Base-by-base conservation (phyloP, 1,140 invertebrate genomes). In the Limonius californicus region DNA sequence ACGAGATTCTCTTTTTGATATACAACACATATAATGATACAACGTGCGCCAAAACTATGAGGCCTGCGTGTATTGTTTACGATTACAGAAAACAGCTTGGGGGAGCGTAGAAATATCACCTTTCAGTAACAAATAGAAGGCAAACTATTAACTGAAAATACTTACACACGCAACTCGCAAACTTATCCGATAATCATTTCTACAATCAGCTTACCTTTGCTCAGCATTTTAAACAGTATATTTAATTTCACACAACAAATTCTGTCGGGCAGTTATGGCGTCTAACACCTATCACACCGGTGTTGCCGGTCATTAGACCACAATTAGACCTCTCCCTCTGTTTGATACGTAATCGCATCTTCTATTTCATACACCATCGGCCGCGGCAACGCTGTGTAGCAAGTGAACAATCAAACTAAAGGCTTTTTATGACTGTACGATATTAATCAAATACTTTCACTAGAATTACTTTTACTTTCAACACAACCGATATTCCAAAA, bases 211-310 rank as follows among this genome's bases (percentile, higher is more conserved):
- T 65, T 45, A 62, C 64, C 60, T 62, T 43, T 59, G 61, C 15
- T n/a, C 54, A 65, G 60, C 55, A 61, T 65, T 65, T 65, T 61
- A 50, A 15, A 54, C 2, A 35, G 54, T 42, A 39, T 43, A 30
- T 50, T 42, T 32, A 32, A 39, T 39, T 53, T 57, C 60, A 16
- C 16, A 58, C 57, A 53, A 61, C 35, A 64, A 69, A 67, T 45
- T 65, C 57, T 62, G 58, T 39, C 53, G 60, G 55, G 63, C 64
- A 69, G 63, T 68, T 70, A 70, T 70, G 68, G 68, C 68, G 68
- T 70, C 68, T 55, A 39, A 23, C 50, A 61, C 59, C 23, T 27
- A 12, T 54, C 32, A 14, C 15, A 27, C 12, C 59, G 14, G 35
- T 30, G 53, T 61, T 61, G 59, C 32, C 59, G 20, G 3, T 54